Percentiles rank a stretch among this genome's conserved stretches.
Conservation (phyloP, 2,113 vertebrate species). For the Numida meleagris region DNA sequence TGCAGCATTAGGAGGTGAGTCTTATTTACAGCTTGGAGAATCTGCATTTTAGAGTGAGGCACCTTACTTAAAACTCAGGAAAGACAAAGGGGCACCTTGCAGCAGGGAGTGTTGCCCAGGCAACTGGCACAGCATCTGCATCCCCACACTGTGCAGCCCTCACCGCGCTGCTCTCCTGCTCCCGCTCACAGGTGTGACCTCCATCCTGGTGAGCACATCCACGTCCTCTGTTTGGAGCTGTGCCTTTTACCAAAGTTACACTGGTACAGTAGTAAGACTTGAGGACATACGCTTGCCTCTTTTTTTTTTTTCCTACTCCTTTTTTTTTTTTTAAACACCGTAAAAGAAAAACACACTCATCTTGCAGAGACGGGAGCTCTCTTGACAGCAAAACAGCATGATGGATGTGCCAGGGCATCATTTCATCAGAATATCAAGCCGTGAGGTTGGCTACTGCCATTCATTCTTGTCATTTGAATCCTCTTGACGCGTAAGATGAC, state of each 20-base stretch:
- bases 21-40: slow-evolving; percentile 31
- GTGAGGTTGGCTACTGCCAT: slow-evolving; percentile 45
- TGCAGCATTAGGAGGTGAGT: background rate
- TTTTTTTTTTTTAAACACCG: background rate
- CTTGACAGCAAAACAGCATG: slow-evolving; percentile 48
- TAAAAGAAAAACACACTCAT: slow-evolving; percentile 53
- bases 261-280: background rate
- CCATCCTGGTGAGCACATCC: background rate
- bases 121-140: slow-evolving; percentile 36
- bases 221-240: background rate
- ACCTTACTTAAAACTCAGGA: slow-evolving; percentile 10
- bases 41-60: slow-evolving; percentile 17
- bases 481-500: background rate
- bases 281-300: background rate
- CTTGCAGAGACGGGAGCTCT: slow-evolving; percentile 41
- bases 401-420: slow-evolving; percentile 59
- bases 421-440: slow-evolving; percentile 63
- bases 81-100: slow-evolving; percentile 43
- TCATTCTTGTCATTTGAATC: slow-evolving; percentile 53
- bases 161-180: rapidly evolving
- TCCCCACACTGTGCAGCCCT: background rate
- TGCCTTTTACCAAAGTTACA: background rate
- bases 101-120: slow-evolving; percentile 51
- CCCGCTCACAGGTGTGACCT: background rate
- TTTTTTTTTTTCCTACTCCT: background rate